Conservation (phyloP, 2,113 vertebrate species). For the Pampusana beccarii region DNA sequence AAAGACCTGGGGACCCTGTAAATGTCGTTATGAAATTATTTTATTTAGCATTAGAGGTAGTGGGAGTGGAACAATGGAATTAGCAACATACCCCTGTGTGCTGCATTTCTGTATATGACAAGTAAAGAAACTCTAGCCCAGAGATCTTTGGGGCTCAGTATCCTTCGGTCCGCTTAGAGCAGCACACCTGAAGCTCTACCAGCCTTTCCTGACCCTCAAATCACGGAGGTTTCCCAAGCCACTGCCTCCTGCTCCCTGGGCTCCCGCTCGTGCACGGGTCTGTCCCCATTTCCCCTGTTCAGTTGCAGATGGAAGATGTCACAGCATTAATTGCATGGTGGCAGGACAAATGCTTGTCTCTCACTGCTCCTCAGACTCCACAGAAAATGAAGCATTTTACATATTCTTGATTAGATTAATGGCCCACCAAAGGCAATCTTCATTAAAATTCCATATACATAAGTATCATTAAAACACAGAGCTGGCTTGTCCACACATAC, state of each 20-base stretch:
- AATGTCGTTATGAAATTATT: background rate
- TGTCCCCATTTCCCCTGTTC: background rate
- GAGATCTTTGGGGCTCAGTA: background rate
- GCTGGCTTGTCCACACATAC: slow-evolving; percentile 1
- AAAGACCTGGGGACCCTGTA: background rate
- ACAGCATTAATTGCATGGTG: background rate
- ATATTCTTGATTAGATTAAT: slow-evolving; percentile 1
- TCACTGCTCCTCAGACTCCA: background rate
- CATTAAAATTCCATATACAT: slow-evolving; percentile 40
- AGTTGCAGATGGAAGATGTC: background rate
- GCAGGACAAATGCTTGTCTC: background rate
- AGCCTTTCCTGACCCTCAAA: background rate
- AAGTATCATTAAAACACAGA: slow-evolving; percentile 8
- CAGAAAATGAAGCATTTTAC: slow-evolving; percentile 7
- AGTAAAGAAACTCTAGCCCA: background rate
- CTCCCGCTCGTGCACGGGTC: fast-evolving
- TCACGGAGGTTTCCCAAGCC: background rate
- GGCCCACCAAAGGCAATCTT: slow-evolving; percentile 11
- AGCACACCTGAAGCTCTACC: background rate
- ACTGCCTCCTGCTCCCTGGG: background rate
- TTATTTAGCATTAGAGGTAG: background rate
- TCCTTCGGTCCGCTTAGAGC: background rate
- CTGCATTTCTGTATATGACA: background rate
- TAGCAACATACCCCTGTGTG: fast-evolving
- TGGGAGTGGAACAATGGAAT: background rate